These are phyloP conservation scores for Heterocephalus glaber DNA, from an alignment of 2,113 vertebrate genomes.

Conservation along the genomic window DNA sequence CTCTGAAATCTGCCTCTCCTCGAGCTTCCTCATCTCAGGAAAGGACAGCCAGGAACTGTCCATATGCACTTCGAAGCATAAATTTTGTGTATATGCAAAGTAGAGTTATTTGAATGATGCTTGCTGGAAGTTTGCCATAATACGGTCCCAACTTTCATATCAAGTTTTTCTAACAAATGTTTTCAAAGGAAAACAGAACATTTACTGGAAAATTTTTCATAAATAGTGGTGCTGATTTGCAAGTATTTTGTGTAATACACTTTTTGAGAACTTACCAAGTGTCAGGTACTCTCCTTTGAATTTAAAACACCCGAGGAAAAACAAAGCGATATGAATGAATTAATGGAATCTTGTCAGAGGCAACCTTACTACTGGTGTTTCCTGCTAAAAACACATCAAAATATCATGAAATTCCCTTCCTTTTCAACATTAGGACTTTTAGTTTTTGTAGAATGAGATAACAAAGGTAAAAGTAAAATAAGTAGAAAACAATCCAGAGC, in stretches of 20 bases:
- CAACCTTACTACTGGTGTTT: neutral
- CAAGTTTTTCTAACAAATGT: neutral
- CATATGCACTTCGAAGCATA: neutral
- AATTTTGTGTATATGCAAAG: neutral
- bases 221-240: neutral
- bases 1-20: neutral
- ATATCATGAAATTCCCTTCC: neutral
- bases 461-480: constrained; percentile 5
- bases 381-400: neutral
- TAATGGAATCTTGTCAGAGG: neutral
- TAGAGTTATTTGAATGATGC: neutral
- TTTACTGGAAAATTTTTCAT: neutral
- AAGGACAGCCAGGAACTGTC: neutral
- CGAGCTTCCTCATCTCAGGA: neutral
- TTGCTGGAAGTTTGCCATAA: neutral
- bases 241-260: neutral
- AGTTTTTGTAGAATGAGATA: neutral
- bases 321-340: neutral
- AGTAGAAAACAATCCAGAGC: neutral
- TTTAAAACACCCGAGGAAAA: neutral
- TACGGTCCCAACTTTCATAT: neutral
- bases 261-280: neutral
- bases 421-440: neutral
- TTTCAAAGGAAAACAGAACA: neutral
- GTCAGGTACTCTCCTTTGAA: neutral